Conservation (phyloP, 2,797 vertebrate species). For the Tenualosa thibaudeaui region DNA sequence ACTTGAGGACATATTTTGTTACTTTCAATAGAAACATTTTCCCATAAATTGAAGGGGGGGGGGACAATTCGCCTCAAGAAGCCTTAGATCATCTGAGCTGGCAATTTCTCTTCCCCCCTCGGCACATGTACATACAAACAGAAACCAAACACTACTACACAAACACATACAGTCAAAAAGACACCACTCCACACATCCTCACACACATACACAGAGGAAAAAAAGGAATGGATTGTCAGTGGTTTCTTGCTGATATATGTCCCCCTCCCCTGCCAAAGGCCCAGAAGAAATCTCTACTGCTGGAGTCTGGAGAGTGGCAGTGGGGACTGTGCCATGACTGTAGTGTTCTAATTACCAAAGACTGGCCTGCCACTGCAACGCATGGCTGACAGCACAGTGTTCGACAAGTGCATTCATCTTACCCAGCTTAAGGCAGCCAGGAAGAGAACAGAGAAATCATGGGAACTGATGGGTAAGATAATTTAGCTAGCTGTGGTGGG, state of each 20-base stretch:
- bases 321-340: background rate
- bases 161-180: too few relatives aligned
- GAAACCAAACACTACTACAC: too few relatives aligned
- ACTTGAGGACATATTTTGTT: too few relatives aligned
- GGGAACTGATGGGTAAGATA: background rate
- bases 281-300: background rate
- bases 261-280: background rate
- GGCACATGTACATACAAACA: too few relatives aligned
- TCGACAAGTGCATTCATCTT: conserved; percentile 18
- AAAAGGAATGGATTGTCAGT: background rate
- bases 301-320: background rate
- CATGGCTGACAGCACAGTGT: conserved; percentile 7
- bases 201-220: too few relatives aligned
- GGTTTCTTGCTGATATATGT: background rate
- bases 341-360: background rate
- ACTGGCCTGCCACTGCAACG: background rate
- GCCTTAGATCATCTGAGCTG: too few relatives aligned
- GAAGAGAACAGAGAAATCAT: background rate
- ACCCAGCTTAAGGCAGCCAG: background rate
- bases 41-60: too few relatives aligned
- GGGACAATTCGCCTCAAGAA: too few relatives aligned
- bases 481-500: background rate
- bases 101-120: too few relatives aligned
- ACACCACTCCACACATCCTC: too few relatives aligned
- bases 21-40: too few relatives aligned